These are phyloP conservation scores for Clinocottus analis DNA, from an alignment of 2,113 vertebrate species.

Conservation along the genomic window DNA sequence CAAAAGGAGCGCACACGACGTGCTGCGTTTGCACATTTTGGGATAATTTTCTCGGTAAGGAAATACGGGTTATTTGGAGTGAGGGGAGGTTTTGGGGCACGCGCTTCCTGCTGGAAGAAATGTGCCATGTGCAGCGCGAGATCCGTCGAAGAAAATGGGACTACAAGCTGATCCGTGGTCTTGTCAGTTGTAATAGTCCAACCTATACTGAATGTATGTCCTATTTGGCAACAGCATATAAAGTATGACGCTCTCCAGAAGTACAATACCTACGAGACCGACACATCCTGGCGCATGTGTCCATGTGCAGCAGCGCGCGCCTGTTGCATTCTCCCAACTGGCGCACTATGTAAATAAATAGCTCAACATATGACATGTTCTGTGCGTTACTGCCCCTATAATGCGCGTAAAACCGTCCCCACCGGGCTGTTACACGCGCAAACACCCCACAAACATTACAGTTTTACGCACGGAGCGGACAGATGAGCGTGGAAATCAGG, in stretches of 20 bases:
- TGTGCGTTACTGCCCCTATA: neutral
- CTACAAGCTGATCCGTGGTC: neutral
- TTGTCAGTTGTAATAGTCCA: neutral
- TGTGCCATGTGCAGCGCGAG: conserved; percentile 37
- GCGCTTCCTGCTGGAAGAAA: conserved; percentile 40
- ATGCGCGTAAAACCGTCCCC: conserved; percentile 11
- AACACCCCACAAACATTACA: neutral
- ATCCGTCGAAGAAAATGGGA: conserved; percentile 16
- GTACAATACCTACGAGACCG: neutral
- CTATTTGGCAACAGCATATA: neutral
- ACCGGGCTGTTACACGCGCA: neutral
- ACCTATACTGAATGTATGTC: neutral
- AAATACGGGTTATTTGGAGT: neutral
- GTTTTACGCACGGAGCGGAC: neutral
- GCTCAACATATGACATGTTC: neutral
- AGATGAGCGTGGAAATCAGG: conserved; percentile 23
- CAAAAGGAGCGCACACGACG: neutral
- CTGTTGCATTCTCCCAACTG: conserved; percentile 41
- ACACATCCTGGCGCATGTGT: neutral
- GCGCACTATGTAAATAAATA: neutral
- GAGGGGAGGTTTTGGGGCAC: neutral
- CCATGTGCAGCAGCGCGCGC: conserved; percentile 1
- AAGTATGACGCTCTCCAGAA: neutral
- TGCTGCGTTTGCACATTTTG: neutral
- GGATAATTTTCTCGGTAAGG: conserved; percentile 11